Percentiles rank a stretch among this genome's conserved stretches.
Evolutionary conservation across 2,888 invertebrate species (phyloP).

Genomic region (Dilophus febrilis): DNA sequence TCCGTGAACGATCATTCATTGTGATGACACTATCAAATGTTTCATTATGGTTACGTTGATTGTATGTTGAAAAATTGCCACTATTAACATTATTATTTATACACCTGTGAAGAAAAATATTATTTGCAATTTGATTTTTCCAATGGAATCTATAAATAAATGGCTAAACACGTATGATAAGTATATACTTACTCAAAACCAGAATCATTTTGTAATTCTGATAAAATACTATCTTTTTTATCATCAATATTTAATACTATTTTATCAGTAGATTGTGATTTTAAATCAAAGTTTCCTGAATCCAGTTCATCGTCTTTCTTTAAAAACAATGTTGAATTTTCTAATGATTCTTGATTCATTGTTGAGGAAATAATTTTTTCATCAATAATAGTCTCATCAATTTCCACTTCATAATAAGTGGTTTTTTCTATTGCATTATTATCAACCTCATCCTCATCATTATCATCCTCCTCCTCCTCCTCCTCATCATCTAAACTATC

Average conservation of each 20-base stretch:
- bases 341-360: background rate
- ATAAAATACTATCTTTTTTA: constrained; percentile 23
- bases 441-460: background rate
- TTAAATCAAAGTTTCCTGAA: constrained; percentile 40
- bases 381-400: constrained; percentile 3
- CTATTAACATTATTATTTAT: constrained; percentile 11
- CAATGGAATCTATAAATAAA: background rate
- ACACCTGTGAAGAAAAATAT: background rate
- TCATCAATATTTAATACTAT: constrained; percentile 19
- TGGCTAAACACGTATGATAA: no score
- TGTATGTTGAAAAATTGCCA: constrained; percentile 13
- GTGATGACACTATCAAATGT: no score
- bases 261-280: constrained; percentile 7
- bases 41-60: no score
- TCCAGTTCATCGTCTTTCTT: constrained; percentile 39
- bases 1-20: no score
- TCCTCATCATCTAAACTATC: constrained; percentile 4
- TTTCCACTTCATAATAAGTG: background rate
- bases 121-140: no score
- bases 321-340: constrained; percentile 8
- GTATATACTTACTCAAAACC: constrained; percentile 13
- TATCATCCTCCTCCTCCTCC: constrained; percentile 1
- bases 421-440: background rate
- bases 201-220: constrained; percentile 32
- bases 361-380: constrained; percentile 11